These are phyloP conservation scores for Rhogogaster chlorosoma DNA, from an alignment of 2,888 invertebrate genomes.

Conservation along the genomic window DNA sequence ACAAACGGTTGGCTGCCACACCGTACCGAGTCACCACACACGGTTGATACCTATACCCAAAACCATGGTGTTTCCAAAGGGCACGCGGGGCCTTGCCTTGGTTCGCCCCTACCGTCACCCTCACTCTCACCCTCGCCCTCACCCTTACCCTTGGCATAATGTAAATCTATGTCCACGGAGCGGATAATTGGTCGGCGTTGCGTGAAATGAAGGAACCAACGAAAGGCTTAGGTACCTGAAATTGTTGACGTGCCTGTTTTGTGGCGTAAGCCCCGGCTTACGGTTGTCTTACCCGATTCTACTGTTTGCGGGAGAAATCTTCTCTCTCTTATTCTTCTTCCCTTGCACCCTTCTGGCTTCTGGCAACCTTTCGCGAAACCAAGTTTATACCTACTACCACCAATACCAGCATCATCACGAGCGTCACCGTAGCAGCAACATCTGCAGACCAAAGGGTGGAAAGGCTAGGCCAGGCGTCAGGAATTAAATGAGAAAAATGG, in stretches of 20 bases:
- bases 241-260: constrained; percentile 50
- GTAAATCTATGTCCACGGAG: constrained; percentile 44
- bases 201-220: constrained; percentile 49
- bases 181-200: constrained; percentile 47
- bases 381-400: background rate
- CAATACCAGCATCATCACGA: background rate
- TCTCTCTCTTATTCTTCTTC: constrained; percentile 20
- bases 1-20: background rate
- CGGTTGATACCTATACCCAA: background rate
- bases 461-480: constrained; percentile 40
- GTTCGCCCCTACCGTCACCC: background rate
- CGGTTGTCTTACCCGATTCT: constrained; percentile 50
- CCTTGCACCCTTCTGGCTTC: background rate
- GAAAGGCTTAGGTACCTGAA: constrained; percentile 48
- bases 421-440: background rate
- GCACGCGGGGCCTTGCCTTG: background rate
- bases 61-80: background rate
- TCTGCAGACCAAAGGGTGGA: constrained; percentile 13
- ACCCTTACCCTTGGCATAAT: constrained; percentile 12
- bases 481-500: constrained; percentile 56
- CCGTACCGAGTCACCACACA: background rate
- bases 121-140: background rate
- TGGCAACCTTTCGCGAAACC: background rate
- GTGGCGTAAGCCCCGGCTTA: constrained; percentile 48
- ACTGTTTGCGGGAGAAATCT: constrained; percentile 19